A percentile compares a stretch with the other conserved stretches of the same genome.
phyloP scores from a whole-genome alignment of 2,113 vertebrate genomes.

The Lepisosteus osseus region DNA sequence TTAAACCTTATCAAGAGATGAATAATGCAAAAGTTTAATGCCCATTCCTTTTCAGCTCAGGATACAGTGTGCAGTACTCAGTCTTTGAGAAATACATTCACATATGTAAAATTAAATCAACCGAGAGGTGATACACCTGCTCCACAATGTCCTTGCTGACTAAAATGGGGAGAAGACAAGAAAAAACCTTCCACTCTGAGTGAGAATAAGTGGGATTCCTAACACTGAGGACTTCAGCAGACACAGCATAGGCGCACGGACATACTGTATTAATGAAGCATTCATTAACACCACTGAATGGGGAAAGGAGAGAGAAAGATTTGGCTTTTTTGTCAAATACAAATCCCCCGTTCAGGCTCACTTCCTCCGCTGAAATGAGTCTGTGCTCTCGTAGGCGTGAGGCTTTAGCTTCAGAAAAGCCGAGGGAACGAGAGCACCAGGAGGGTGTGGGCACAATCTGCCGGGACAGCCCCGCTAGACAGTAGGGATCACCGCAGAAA shows the following conservation, averaged over 20 bases:
- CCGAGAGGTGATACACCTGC: background rate
- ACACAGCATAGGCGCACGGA: too few species aligned
- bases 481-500: constrained; percentile 65
- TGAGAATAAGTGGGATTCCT: constrained; percentile 20
- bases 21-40: constrained; percentile 76
- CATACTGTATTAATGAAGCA: too few species aligned
- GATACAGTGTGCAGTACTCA: constrained; percentile 75
- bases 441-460: constrained; percentile 72
- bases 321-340: too few species aligned
- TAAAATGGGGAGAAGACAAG: constrained; percentile 6
- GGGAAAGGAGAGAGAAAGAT: too few species aligned
- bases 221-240: too few species aligned
- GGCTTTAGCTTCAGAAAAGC: constrained; percentile 32
- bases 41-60: constrained; percentile 72
- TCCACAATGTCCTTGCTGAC: background rate
- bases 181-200: constrained; percentile 39
- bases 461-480: constrained; percentile 63
- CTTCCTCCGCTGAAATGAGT: too few species aligned
- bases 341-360: too few species aligned
- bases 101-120: constrained; percentile 82
- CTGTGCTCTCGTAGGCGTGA: background rate
- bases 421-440: constrained; percentile 56
- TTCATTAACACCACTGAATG: too few species aligned
- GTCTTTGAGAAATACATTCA: constrained; percentile 71
- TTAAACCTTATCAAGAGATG: constrained; percentile 85